Base-by-base conservation (phyloP, 2,113 vertebrate species). In the Diglossa brunneiventris region DNA sequence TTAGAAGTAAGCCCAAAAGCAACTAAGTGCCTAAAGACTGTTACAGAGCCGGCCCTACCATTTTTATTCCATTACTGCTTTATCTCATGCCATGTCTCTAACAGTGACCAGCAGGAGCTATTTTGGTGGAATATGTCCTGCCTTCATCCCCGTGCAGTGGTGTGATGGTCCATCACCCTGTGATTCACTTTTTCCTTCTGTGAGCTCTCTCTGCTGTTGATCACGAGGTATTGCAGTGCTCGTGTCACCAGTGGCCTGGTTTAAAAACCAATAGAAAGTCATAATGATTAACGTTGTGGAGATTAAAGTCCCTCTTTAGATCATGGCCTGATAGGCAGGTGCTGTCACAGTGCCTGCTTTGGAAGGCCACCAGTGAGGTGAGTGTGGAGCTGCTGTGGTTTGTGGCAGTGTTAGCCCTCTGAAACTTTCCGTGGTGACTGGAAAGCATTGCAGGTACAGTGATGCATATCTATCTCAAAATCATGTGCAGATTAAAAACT, bases 201-300 rank as follows among this genome's bases (percentile, higher is more conserved):
- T 75, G 94, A 94, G 94, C 95, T 96, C 94, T 94, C 96, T 93
- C 95, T 97, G 78, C 89, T 94, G 95, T 94, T 90, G 53, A 33
- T 20, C 61, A 42, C 30, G 13, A 56, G 84, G 81, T 67, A 94
- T 69, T 95, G 83, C 88, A 94, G 39, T 68, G 55, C 35, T 61
- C 9, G 0, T 44, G 49, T 47, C 67, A 31, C 22, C 67, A 35
- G 39, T 15, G 59, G 59, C 83, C 59, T 86, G 44, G 49, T 94
- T 44, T 39, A 70, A 91, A 83, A 89, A 39, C 15, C 53, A 46
- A 39, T 63, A 82, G 46, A 89, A 75, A 90, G 24, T 44, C 68
- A 42, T 82, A 44, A 70, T 78, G 73, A 86, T 86, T 68, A 94
- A 64, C 82, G 11, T 2, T 24, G 66, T 31, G 80, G 85, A 91